Conservation (phyloP, 2,797 vertebrate species). For the Galago senegalensis region DNA sequence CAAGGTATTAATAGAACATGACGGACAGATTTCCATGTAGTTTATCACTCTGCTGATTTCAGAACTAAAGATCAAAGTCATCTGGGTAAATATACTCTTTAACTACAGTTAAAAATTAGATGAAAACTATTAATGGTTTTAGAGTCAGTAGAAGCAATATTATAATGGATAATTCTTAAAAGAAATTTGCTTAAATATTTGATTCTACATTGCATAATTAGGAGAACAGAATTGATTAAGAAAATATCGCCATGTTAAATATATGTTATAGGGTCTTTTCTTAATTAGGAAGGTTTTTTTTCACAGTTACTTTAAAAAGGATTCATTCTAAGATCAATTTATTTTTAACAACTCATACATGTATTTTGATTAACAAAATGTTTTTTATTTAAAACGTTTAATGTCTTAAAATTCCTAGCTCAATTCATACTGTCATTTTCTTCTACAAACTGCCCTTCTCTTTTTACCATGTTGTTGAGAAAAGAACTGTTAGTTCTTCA, state of each 20-base stretch:
- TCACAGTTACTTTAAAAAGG: not conserved
- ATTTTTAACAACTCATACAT: slow-evolving; percentile 12
- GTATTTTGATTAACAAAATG: slow-evolving; percentile 17
- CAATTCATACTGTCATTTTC: slow-evolving; percentile 42
- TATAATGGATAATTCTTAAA: not conserved
- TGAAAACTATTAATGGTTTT: slow-evolving; percentile 13
- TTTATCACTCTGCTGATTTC: not conserved
- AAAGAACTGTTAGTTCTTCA: not conserved
- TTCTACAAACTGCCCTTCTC: not conserved
- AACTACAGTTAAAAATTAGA: not conserved
- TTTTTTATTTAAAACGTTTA: not conserved
- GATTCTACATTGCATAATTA: not conserved
- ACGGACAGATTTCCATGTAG: not conserved
- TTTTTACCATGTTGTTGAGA: not conserved
- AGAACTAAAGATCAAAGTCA: not conserved
- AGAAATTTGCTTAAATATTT: not conserved
- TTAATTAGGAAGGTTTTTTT: not conserved
- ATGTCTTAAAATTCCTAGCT: not conserved
- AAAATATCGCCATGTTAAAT: not conserved
- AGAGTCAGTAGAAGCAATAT: slow-evolving; percentile 40
- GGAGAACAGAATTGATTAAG: not conserved
- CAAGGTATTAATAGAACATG: not conserved
- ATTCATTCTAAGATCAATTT: slow-evolving; percentile 42
- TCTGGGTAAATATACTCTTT: not conserved
- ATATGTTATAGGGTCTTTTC: not conserved